Evolutionary conservation across 1,140 invertebrate genomes (phyloP).

Genomic region (Drosophila micromelanica): DNA sequence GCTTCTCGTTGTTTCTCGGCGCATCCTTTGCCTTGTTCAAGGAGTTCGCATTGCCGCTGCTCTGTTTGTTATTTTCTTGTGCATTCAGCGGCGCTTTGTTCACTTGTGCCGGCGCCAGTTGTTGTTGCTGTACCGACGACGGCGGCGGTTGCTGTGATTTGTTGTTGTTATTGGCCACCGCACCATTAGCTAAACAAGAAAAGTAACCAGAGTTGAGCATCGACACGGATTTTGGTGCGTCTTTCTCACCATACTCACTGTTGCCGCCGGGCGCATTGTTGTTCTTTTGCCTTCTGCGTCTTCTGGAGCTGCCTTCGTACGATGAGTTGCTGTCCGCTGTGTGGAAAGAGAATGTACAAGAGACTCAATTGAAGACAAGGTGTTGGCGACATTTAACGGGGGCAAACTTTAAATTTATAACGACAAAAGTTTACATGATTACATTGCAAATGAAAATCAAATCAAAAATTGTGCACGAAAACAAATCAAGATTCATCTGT

Average conservation of each 20-base stretch:
- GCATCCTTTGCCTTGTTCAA: slow-evolving; percentile 69
- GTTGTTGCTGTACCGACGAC: slow-evolving; percentile 44
- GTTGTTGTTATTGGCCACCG: slow-evolving; percentile 76
- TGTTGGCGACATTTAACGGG: neutral
- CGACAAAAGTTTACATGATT: slow-evolving; percentile 8
- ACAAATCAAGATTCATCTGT: neutral
- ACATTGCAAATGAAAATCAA: slow-evolving; percentile 1
- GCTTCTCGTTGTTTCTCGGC: slow-evolving; percentile 46
- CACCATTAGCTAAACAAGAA: slow-evolving; percentile 68
- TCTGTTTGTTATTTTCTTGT: slow-evolving; percentile 73
- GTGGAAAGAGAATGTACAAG: slow-evolving; percentile 15
- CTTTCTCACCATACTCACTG: slow-evolving; percentile 68
- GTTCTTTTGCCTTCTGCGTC: slow-evolving; percentile 82
- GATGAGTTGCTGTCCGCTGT: slow-evolving; percentile 83
- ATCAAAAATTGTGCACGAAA: neutral
- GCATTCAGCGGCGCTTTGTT: slow-evolving; percentile 60
- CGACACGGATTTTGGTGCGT: neutral
- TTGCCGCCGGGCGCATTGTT: slow-evolving; percentile 76
- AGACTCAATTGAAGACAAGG: slow-evolving; percentile 2
- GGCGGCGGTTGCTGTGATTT: slow-evolving; percentile 55
- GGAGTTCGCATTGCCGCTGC: slow-evolving; percentile 64
- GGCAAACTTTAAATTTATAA: slow-evolving; percentile 3
- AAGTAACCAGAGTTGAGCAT: slow-evolving; percentile 1
- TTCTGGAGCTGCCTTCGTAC: slow-evolving; percentile 79
- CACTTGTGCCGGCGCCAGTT: slow-evolving; percentile 42